Evolutionary conservation across 2,888 invertebrate species (phyloP).

Genomic region (Campaea margaritaria): DNA sequence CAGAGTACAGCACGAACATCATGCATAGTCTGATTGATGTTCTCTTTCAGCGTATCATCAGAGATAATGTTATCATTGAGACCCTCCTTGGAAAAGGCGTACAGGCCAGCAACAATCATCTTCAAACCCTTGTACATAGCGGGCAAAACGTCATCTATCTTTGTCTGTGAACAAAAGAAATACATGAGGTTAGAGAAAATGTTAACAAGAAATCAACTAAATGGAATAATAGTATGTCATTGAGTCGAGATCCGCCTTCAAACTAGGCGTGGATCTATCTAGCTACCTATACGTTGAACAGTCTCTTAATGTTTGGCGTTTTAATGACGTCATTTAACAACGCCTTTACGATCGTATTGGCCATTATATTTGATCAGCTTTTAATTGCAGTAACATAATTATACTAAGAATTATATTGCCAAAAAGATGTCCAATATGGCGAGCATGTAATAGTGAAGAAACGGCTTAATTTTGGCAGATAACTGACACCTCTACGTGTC

Average conservation of each 20-base stretch:
- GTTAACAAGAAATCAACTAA: not conserved
- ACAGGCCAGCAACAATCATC: conserved; percentile 88
- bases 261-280: conserved; percentile 8
- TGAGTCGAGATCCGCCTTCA: conserved; percentile 18
- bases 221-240: not conserved
- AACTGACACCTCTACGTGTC: conserved; percentile 28
- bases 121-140: conserved; percentile 88
- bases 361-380: not conserved
- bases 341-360: not conserved
- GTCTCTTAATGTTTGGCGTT: conserved; percentile 8
- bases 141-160: conserved; percentile 76
- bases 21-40: conserved; percentile 86
- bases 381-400: not conserved
- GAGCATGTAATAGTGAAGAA: not conserved
- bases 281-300: conserved; percentile 6
- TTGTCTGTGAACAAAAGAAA: conserved; percentile 60
- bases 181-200: not conserved
- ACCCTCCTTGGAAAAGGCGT: conserved; percentile 87
- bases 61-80: conserved; percentile 64
- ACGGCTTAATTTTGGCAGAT: conserved; percentile 10
- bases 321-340: conserved; percentile 13
- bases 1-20: conserved; percentile 88
- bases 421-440: not conserved
- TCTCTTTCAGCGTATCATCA: conserved; percentile 63
- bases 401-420: not conserved